phyloP scores from a whole-genome alignment of 2,888 invertebrate species.

The Zhengitettix transpicula region DNA sequence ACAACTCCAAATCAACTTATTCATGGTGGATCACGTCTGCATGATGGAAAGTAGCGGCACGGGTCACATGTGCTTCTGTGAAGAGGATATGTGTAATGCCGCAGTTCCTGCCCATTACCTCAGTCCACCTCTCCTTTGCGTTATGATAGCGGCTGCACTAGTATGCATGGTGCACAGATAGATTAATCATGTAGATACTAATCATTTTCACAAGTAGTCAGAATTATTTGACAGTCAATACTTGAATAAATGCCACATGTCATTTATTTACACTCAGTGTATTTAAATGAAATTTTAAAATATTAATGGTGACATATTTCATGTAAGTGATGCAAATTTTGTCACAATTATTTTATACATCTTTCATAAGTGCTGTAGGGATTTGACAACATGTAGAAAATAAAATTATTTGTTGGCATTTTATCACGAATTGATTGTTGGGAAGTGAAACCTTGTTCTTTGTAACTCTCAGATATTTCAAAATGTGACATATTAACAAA shows the following conservation, averaged over 20 bases:
- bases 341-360: no score
- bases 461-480: no score
- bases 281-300: no score
- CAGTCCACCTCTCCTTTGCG: not conserved
- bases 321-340: no score
- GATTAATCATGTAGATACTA: not conserved
- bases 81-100: conserved; percentile 88
- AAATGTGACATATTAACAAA: no score
- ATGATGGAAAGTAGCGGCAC: conserved; percentile 97
- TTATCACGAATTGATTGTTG: no score
- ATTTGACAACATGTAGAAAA: no score
- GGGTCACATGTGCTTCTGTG: conserved; percentile 97
- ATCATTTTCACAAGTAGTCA: not conserved
- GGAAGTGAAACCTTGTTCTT: no score
- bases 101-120: conserved; percentile 17
- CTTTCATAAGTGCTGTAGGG: no score
- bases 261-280: no score
- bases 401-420: no score
- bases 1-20: conserved; percentile 85
- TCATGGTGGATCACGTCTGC: conserved; percentile 97
- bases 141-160: conserved; percentile 8
- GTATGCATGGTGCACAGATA: conserved; percentile 13
- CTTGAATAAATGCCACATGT: not conserved
- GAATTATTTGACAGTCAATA: not conserved
- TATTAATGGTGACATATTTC: no score